A percentile compares a stretch with the other conserved stretches of the same genome.
Evolutionary conservation across 1,140 invertebrate species (phyloP).

Genomic region (Caenorhabditis latens): DNA sequence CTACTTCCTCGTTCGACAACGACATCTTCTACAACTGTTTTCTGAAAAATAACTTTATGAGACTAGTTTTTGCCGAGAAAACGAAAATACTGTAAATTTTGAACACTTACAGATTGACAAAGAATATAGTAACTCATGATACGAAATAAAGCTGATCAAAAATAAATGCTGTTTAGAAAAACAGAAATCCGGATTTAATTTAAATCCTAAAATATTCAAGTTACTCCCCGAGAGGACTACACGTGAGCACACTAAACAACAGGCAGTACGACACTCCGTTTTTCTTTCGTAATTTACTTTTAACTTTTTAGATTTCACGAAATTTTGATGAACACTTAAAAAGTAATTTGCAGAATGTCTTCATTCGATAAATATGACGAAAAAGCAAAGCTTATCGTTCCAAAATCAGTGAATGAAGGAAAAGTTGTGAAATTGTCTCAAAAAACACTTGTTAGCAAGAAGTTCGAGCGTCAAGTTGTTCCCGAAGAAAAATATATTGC

Average conservation of each 20-base stretch:
- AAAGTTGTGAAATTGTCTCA: constrained; percentile 66
- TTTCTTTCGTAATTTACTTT: too few relatives aligned
- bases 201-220: too few relatives aligned
- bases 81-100: too few relatives aligned
- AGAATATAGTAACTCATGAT: too few relatives aligned
- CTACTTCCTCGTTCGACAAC: neutral
- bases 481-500: constrained; percentile 79
- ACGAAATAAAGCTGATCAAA: too few relatives aligned
- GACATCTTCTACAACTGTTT: neutral
- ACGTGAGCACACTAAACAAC: too few relatives aligned
- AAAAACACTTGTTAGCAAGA: constrained; percentile 63
- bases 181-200: too few relatives aligned
- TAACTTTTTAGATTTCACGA: neutral
- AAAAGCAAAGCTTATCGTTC: constrained; percentile 51
- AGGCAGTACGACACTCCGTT: neutral
- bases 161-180: too few relatives aligned
- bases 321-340: neutral
- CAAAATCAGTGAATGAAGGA: constrained; percentile 56
- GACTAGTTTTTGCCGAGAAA: too few relatives aligned
- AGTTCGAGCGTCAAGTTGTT: constrained; percentile 69
- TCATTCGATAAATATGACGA: constrained; percentile 63
- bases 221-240: too few relatives aligned
- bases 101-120: too few relatives aligned
- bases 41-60: neutral
- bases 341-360: constrained; percentile 52